Conservation (phyloP, 2,113 vertebrate genomes). For the Mus pahari region DNA sequence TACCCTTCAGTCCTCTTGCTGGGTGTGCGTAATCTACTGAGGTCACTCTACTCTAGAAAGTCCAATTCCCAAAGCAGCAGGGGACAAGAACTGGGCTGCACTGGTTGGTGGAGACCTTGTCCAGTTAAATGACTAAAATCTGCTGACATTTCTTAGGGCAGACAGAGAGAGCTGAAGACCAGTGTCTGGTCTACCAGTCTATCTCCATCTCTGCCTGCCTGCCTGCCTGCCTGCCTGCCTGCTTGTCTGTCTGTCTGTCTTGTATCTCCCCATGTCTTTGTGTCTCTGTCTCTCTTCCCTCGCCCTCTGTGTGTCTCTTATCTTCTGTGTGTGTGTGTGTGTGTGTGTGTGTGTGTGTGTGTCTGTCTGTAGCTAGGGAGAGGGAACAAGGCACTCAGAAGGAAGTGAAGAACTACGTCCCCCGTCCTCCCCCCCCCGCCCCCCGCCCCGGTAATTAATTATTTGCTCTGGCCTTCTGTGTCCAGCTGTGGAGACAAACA, state of each 20-base stretch:
- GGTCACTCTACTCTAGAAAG: neutral
- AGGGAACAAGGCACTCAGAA: neutral
- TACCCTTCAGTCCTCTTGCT: neutral
- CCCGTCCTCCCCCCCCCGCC: too few relatives aligned
- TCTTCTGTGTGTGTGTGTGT: neutral
- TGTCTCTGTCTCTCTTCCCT: neutral
- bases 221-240: neutral
- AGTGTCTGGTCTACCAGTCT: neutral
- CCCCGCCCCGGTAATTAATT: neutral
- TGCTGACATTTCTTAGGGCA: neutral
- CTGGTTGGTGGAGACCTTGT: neutral
- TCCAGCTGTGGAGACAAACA: neutral
- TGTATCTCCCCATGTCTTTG: neutral
- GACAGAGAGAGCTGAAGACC: neutral
- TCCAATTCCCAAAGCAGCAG: neutral
- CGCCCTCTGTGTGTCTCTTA: neutral
- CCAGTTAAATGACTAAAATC: neutral
- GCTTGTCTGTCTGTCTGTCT: neutral
- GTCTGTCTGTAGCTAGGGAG: neutral
- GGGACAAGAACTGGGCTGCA: neutral
- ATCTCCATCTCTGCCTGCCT: neutral
- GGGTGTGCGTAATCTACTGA: accelerated
- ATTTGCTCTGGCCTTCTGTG: neutral
- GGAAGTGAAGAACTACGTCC: neutral
- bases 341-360: neutral